phyloP scores from a whole-genome alignment of 1,140 invertebrate species.

The Drosophila tropicalis region DNA sequence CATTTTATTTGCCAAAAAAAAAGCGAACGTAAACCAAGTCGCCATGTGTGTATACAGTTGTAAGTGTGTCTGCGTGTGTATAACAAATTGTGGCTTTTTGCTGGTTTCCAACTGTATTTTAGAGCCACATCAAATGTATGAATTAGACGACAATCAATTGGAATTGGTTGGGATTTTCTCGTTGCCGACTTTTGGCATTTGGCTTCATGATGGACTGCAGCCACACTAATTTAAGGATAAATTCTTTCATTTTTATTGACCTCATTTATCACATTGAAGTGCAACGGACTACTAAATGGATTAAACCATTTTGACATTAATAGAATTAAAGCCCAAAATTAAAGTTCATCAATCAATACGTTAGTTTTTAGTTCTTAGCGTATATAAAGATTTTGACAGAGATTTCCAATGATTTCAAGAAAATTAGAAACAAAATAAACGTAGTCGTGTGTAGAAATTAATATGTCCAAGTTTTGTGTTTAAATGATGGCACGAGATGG shows the following conservation, averaged over 20 bases:
- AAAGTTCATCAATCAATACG: too few species aligned
- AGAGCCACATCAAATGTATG: constrained; percentile 8
- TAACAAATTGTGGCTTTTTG: neutral
- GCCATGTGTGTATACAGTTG: constrained; percentile 24
- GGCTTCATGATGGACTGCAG: neutral
- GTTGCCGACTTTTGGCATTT: neutral
- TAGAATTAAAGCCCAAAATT: too few species aligned
- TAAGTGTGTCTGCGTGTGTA: constrained; percentile 14
- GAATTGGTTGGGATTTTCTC: constrained; percentile 1
- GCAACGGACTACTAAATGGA: neutral
- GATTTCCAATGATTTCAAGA: too few species aligned
- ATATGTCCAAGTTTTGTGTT: too few species aligned
- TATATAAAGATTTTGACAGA: too few species aligned
- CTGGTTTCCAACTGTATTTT: neutral
- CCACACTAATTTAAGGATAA: neutral
- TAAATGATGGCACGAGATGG: too few species aligned
- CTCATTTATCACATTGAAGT: neutral
- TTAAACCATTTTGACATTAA: too few species aligned
- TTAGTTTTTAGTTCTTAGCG: too few species aligned
- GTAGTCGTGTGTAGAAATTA: too few species aligned
- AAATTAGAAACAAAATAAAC: too few species aligned
- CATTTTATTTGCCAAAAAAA: constrained; percentile 65
- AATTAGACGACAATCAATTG: constrained; percentile 6
- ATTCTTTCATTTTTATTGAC: neutral
- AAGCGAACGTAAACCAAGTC: constrained; percentile 38